Base-by-base conservation (phyloP, 2,888 invertebrate species). In the Sepiola atlantica region DNA sequence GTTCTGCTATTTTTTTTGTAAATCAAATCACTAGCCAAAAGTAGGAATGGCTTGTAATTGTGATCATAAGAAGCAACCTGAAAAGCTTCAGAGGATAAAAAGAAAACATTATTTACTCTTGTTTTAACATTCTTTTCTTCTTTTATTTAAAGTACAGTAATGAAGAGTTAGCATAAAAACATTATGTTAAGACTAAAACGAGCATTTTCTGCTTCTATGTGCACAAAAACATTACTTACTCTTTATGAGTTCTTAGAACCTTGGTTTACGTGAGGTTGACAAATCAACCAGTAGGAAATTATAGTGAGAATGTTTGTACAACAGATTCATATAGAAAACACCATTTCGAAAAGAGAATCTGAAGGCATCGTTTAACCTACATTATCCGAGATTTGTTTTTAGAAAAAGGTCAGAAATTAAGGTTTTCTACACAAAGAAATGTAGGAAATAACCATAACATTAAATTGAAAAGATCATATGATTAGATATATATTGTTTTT, bases 21-120 rank as follows among this genome's bases (percentile, higher is more conserved):
- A 77, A 77, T 77, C 77, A 77, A 77, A 77, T 77, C 77, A 77
- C 77, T 77, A 28, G n/a, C 28, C 77, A 77, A 77, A 77, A 77
- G 77, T 77, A 77, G 77, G 28, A 77, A 77, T 77, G n/a, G 77
- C 77, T 77, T 77, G 77, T 77, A 14, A n/a, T 77, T 24, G 77
- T 28, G 28, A 77, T 77, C 28, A 28, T 21, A 77, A 77, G 77
- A 77, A 77, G 28, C 77, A 77, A 77, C n/a, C 24, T 77, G 28
- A 77, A 77, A 61, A 61, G 24, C 61, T 61, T 28, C 61, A 61
- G 61, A 61, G 28, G 28, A 77, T 77, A 77, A 77, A 77, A 77
- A 77, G n/a, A 28, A 77, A 77, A 77, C n/a, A 77, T 28, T 21
- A 24, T 77, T 77, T 77, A 2, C 28, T 77, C 28, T 12, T 28